These are phyloP conservation scores for Marmota monax DNA, from an alignment of 2,113 vertebrate genomes.

Conservation along the genomic window DNA sequence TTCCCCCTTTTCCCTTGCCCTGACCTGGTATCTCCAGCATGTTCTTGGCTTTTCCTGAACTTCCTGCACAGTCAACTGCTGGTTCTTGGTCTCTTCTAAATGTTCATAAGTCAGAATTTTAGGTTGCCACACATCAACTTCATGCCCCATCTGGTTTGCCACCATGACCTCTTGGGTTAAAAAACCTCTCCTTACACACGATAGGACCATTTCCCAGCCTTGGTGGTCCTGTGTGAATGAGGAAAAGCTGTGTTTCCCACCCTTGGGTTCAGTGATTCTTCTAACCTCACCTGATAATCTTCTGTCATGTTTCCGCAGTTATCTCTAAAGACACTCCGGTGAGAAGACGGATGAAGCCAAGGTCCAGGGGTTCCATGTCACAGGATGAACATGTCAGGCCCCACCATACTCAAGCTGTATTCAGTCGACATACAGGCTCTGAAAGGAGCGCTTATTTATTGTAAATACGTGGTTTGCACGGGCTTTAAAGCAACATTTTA, in stretches of 20 bases:
- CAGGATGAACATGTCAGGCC: background rate
- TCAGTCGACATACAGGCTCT: conserved; percentile 65
- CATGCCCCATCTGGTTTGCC: background rate
- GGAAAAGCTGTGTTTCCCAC: background rate
- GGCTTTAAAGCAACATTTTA: conserved; percentile 81
- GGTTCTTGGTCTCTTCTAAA: background rate
- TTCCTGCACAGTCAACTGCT: background rate
- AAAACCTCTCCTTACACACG: background rate
- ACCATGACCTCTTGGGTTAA: background rate
- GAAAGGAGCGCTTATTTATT: conserved; percentile 61
- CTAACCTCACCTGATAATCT: background rate
- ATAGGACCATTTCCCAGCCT: background rate
- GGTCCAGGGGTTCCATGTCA: conserved; percentile 42
- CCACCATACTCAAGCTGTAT: background rate
- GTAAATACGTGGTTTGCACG: conserved; percentile 74
- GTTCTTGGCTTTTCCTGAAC: background rate
- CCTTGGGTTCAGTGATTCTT: fast-evolving
- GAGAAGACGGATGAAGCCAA: conserved; percentile 90
- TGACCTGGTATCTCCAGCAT: background rate
- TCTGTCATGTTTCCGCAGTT: conserved; percentile 84
- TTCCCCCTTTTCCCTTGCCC: background rate
- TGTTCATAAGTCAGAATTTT: background rate
- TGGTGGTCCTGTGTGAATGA: background rate
- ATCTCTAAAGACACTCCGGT: conserved; percentile 88
- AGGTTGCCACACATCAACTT: background rate